Evolutionary conservation across 2,797 vertebrate genomes (phyloP), one percentile per base, ranked within the genome.

Genomic region (Rhinella marina): DNA sequence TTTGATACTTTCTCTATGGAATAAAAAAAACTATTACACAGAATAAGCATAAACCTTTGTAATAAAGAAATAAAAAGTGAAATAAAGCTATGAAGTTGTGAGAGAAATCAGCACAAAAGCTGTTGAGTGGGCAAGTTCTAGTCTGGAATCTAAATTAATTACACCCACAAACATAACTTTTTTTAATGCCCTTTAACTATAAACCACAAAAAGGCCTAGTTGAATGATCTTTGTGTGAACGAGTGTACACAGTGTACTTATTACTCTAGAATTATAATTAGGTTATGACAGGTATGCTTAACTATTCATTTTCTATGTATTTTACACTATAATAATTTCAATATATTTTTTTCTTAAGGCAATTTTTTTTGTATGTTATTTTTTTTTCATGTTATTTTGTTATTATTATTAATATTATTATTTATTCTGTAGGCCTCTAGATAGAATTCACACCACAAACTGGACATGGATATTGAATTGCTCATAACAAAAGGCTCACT

Each of bases 391-490:
- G 3, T 21, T 61, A 61, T 7, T 4, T 21, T 61, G 9, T 61
- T 61, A 21, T 61, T 61, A 19, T 0, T 14, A 17, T 17, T 14
- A 54, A 2, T 14, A 21, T 29, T 41, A 17, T 21, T 23, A 7
- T 23, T 82, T 70, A 68, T 57, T 70, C 50, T 54, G n/a, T 12
- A 70, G 50, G 17, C 66, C 16, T 29, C 64, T 11, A 48, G 54
- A 57, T n/a, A 85, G 73, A 66, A 54, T 68, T 78, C 27, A 66
- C 25, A 57, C 48, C 41, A 21, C 25, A 78, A n/a, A 25, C 48
- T 79, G 62, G 62, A 59, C 41, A 25, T 76, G 48, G 50, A 78
- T 72, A 88, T 88, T 64, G 62, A 73, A 72, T 88, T 81, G 82
- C 80, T 85, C 23, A 50, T 29, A 72, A 85, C 75, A 80, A 78